Base-by-base conservation (phyloP, 2,888 invertebrate genomes). In the Ommatoiulus sabulosus region DNA sequence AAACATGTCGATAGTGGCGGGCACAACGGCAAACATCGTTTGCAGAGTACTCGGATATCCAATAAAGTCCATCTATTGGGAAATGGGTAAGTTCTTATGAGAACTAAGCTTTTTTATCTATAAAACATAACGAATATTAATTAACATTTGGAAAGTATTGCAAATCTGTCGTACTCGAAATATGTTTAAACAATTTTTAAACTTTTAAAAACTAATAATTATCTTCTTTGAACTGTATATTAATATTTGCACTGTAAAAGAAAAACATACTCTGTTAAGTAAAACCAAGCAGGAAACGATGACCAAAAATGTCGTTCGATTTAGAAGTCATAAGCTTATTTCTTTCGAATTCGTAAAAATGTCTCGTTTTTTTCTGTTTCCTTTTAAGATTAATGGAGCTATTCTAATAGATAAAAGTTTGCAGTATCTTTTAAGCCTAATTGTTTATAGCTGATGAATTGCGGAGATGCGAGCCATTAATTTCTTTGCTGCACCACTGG, bases 11-110 rank as follows among this genome's bases (percentile, higher is more conserved):
- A 96, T 96, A 5, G 96, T 96, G 15, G 96, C 96, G 7, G 96
- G 96, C 86, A 95, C 96, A 92, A 94, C 94, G 89, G 93, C 96
- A 90, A 94, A 95, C 88, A 93, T 97, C 89, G 95, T 95, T 92
- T 97, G 97, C 93, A 96, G 96, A 24, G 96, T 96, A 44, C 96
- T 96, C 35, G 97, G 97, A 43, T 96, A 96, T 93, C 96, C 97
- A 43, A 95, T 96, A 90, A 95, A 96, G 91, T 95, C 95, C 91
- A 95, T 96, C 91, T 95, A 95, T 90, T 97, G 97, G 97, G 96
- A 96, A 92, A 94, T 96, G 91, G 95, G 94, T 94, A 91, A 91
- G 91, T 90, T 6, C 15, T 7, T 43, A 43, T 52, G 35, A 17
- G n/a, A 8, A 24, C n/a, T 46, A 12, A 48, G 35, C 35, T 35